These are phyloP conservation scores for Sicus ferrugineus DNA, from an alignment of 2,888 invertebrate genomes.

Conservation along the genomic window DNA sequence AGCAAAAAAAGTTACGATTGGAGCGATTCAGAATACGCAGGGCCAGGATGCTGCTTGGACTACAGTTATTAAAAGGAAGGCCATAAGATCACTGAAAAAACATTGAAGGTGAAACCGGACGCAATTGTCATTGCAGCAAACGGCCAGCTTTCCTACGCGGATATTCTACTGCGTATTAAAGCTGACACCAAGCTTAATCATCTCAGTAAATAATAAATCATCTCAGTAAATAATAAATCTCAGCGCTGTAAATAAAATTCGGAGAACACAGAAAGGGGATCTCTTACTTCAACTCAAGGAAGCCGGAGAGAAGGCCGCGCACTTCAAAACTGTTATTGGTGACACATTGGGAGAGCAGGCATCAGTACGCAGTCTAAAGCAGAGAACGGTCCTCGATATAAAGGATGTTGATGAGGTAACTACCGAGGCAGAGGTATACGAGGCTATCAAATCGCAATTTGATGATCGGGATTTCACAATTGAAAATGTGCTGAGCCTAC, in stretches of 20 bases:
- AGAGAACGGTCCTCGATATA: not conserved
- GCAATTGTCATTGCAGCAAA: not conserved
- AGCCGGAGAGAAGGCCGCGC: not conserved
- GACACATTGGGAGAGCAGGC: not conserved
- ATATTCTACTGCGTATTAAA: not conserved
- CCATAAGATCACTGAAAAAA: not conserved
- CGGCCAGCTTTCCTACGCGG: not conserved
- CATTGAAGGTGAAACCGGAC: not conserved
- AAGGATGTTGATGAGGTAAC: constrained; percentile 4
- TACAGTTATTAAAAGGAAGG: not conserved
- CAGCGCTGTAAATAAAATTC: too few species aligned
- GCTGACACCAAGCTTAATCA: not conserved
- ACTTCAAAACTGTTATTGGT: not conserved
- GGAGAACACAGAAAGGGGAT: not conserved
- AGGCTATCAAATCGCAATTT: not conserved
- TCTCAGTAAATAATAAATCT: not conserved
- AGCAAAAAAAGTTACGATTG: not conserved
- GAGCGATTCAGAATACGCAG: not conserved
- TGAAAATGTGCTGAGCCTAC: not conserved
- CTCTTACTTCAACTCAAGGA: too few species aligned
- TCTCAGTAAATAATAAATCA: not conserved
- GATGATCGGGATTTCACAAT: not conserved
- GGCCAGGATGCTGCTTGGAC: too few species aligned
- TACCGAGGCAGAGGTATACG: too few species aligned
- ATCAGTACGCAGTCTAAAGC: not conserved